Evolutionary conservation across 2,888 invertebrate genomes (phyloP).

Genomic region (Limulus polyphemus): DNA sequence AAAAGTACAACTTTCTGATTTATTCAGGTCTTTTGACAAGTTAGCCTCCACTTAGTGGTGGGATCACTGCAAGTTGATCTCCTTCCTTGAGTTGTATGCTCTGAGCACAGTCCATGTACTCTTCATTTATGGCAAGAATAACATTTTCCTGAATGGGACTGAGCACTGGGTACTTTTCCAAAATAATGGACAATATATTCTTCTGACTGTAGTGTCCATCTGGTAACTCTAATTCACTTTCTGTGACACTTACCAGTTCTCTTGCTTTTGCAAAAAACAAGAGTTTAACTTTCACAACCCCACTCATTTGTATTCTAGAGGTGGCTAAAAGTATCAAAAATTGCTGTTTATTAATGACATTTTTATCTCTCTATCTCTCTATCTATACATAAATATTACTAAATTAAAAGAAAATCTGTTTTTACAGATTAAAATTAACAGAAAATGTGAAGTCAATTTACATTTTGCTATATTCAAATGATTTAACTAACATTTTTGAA

Average conservation of each 20-base stretch:
- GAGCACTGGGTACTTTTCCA: slow-evolving; percentile 48
- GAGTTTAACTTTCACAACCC: slow-evolving; percentile 44
- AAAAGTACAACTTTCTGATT: no score
- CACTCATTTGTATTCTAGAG: no score
- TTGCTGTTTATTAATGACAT: no score
- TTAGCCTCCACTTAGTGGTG: slow-evolving; percentile 85
- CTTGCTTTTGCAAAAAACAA: slow-evolving; percentile 83
- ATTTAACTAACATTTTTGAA: no score
- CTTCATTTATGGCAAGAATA: slow-evolving; percentile 70
- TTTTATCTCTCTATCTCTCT: no score
- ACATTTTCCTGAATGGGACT: slow-evolving; percentile 53
- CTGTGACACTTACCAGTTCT: slow-evolving; percentile 57
- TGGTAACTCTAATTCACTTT: slow-evolving; percentile 45
- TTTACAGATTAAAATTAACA: no score
- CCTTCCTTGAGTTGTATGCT: slow-evolving; percentile 46
- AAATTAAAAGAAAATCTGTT: no score
- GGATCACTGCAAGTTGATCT: slow-evolving; percentile 82
- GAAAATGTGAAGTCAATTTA: no score
- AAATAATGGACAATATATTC: slow-evolving; percentile 49
- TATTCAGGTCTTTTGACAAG: neutral
- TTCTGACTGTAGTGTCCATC: slow-evolving; percentile 42
- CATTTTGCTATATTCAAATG: no score
- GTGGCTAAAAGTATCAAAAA: no score
- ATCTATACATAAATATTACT: no score
- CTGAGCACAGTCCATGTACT: slow-evolving; percentile 50